These are phyloP conservation scores for Neoaliturus tenellus DNA, from an alignment of 2,888 invertebrate genomes.

Conservation along the genomic window DNA sequence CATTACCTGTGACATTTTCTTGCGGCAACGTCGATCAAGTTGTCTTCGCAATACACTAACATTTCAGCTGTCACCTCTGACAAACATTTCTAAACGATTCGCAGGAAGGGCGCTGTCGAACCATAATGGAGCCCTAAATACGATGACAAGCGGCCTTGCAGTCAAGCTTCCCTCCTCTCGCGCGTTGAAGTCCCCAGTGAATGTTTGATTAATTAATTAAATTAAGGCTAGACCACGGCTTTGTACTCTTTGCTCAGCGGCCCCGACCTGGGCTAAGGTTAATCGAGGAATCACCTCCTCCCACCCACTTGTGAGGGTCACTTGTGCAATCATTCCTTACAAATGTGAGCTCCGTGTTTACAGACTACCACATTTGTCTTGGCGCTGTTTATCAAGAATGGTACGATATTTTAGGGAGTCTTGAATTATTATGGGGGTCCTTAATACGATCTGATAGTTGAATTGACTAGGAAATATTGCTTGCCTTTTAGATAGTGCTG, in stretches of 20 bases:
- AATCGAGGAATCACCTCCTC: not conserved
- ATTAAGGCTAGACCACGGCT: conserved; percentile 11
- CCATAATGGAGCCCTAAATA: not conserved
- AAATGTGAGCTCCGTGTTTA: not conserved
- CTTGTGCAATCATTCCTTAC: not conserved
- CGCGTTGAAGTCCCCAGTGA: conserved; percentile 1
- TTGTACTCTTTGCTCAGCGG: conserved; percentile 8
- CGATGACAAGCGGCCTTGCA: not conserved
- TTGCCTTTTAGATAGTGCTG: not conserved
- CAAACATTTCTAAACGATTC: not conserved
- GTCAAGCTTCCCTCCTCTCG: not conserved
- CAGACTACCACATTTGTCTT: not conserved
- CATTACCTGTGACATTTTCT: too few species aligned
- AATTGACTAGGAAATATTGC: not conserved
- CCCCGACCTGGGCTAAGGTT: conserved; percentile 1
- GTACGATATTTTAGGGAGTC: not conserved
- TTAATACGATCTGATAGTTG: not conserved
- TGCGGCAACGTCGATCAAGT: too few species aligned
- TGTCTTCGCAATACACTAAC: too few species aligned
- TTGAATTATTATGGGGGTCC: not conserved
- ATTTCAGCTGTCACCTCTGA: too few species aligned
- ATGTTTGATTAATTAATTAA: conserved; percentile 30
- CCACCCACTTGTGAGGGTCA: not conserved
- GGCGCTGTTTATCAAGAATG: not conserved
- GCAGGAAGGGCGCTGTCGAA: not conserved